Conservation (phyloP, 2,113 vertebrate genomes). For the Phylloscopus trochiloides region DNA sequence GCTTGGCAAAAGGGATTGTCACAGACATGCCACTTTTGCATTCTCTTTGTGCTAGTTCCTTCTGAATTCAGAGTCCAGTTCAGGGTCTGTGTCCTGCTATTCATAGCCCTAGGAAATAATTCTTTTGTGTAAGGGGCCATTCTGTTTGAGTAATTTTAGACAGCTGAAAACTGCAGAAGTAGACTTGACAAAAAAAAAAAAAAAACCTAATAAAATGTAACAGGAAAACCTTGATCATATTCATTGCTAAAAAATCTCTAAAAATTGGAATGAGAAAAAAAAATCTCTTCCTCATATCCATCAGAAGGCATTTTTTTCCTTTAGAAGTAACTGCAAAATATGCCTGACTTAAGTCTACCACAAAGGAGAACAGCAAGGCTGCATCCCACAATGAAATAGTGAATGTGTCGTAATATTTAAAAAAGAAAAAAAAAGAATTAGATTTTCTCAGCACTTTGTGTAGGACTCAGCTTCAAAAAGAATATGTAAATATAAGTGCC, state of each 20-base stretch:
- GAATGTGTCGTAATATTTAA: not conserved
- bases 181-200: not conserved
- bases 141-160: not conserved
- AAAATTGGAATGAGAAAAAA: not conserved
- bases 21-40: not conserved
- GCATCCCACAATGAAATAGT: not conserved
- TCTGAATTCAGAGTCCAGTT: not conserved
- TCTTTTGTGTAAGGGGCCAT: not conserved
- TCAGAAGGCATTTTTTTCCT: not conserved
- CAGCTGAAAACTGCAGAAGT: not conserved
- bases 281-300: not conserved
- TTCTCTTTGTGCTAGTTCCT: not conserved
- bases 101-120: not conserved
- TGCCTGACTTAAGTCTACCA: not conserved
- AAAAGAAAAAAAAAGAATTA: not conserved
- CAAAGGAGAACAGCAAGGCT: not conserved
- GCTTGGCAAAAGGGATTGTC: not conserved
- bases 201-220: not conserved
- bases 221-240: not conserved
- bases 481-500: not conserved
- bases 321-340: not conserved
- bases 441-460: not conserved
- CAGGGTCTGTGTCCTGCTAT: not conserved
- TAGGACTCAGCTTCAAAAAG: not conserved
- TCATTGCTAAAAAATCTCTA: not conserved